Conservation (phyloP, 2,797 vertebrate species). For the Parotocinclus haroldoi region DNA sequence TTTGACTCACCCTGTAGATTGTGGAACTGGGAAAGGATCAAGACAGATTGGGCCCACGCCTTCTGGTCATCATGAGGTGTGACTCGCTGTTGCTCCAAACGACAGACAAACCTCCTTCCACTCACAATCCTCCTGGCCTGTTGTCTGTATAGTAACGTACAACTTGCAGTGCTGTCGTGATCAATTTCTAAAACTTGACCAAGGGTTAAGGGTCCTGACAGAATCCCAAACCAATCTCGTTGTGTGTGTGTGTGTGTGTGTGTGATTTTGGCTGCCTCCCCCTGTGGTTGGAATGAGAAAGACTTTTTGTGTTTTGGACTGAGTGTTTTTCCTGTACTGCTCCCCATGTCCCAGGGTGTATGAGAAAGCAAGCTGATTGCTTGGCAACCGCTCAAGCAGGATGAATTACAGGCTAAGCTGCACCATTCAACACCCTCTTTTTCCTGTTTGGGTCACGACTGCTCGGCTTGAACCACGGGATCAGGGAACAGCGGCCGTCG, state of each 20-base stretch:
- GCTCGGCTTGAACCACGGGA: conserved; percentile 29
- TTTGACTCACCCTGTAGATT: too few relatives aligned
- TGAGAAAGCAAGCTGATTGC: conserved; percentile 46
- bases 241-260: conserved; percentile 12
- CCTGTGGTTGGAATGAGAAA: conserved; percentile 38
- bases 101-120: too few relatives aligned
- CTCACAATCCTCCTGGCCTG: too few relatives aligned
- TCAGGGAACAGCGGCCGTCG: conserved; percentile 30
- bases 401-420: conserved; percentile 58
- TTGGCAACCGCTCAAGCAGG: conserved; percentile 58
- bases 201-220: too few relatives aligned
- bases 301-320: conserved; percentile 38
- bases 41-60: too few relatives aligned
- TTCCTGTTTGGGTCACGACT: conserved; percentile 40
- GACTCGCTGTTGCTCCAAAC: too few relatives aligned
- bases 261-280: conserved; percentile 33
- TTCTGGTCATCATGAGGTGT: too few relatives aligned
- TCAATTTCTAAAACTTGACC: too few relatives aligned
- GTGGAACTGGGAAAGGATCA: too few relatives aligned
- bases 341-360: conserved; percentile 40
- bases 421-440: conserved; percentile 34
- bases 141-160: too few relatives aligned
- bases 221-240: too few relatives aligned
- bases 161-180: too few relatives aligned
- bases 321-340: conserved; percentile 38